phyloP scores from a whole-genome alignment of 2,113 vertebrate species.

The Saguinus imperator region DNA sequence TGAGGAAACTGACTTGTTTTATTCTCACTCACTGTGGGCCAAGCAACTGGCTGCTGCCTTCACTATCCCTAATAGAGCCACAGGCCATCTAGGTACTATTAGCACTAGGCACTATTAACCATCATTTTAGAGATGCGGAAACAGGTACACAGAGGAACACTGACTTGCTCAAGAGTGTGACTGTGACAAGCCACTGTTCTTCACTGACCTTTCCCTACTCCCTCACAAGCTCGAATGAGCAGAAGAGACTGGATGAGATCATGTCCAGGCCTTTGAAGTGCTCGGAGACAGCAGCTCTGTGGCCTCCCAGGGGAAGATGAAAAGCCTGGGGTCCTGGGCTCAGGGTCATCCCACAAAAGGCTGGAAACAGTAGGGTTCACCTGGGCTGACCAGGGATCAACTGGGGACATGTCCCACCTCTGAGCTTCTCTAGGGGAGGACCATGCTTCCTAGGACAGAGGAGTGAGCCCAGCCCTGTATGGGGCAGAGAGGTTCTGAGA shows the following conservation, averaged over 20 bases:
- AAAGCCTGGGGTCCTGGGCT: constrained; percentile 19
- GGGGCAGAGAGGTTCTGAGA: neutral
- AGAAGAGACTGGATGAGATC: neutral
- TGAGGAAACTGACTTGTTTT: neutral
- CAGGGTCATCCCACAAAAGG: neutral
- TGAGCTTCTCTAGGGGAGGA: neutral
- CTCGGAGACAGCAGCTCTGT: neutral
- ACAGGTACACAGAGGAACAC: neutral
- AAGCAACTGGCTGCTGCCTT: neutral
- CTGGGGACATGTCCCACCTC: neutral
- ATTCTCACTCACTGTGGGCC: neutral
- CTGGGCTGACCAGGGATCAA: neutral
- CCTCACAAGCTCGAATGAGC: neutral
- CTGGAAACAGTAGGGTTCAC: neutral
- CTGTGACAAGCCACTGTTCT: neutral
- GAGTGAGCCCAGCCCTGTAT: neutral
- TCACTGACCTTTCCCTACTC: neutral
- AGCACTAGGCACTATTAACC: too few species aligned
- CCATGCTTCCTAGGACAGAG: neutral
- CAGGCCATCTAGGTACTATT: neutral
- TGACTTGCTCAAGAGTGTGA: neutral
- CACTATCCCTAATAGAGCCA: neutral
- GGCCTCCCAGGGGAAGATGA: constrained; percentile 25
- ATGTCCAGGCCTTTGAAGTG: constrained; percentile 46
- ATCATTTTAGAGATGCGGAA: neutral